phyloP scores from a whole-genome alignment of 2,888 invertebrate species.

The Leptinotarsa rubiginosa region DNA sequence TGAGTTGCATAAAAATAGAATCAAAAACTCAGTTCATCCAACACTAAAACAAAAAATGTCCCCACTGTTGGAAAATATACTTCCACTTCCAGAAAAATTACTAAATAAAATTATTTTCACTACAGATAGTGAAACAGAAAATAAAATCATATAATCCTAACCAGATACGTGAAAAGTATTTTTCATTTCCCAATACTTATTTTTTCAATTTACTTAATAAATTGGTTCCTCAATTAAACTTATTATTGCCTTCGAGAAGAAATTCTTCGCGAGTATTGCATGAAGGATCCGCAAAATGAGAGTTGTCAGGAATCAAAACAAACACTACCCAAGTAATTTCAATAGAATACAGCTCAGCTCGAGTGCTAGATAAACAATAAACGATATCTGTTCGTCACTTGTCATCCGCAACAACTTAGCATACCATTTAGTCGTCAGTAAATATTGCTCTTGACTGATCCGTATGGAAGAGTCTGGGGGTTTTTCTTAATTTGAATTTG shows the following conservation, averaged over 20 bases:
- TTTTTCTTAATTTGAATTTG: slow-evolving; percentile 41
- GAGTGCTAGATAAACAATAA: slow-evolving; percentile 51
- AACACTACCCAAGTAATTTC: slow-evolving; percentile 32
- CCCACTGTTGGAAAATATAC: no score
- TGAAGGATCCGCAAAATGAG: neutral
- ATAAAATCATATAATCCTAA: no score
- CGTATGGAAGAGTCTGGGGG: slow-evolving; percentile 29
- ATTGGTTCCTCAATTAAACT: no score
- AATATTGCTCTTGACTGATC: slow-evolving; percentile 42
- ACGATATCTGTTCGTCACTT: slow-evolving; percentile 49
- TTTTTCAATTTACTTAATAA: no score
- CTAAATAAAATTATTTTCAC: no score
- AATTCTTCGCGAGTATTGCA: neutral
- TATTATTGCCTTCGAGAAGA: neutral
- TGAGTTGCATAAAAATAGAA: no score
- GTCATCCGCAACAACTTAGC: slow-evolving; percentile 52
- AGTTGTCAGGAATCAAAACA: slow-evolving; percentile 11
- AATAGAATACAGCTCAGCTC: slow-evolving; percentile 29
- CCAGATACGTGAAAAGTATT: no score
- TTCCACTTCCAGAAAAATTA: no score
- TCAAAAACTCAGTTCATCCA: no score
- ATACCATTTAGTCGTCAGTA: slow-evolving; percentile 46
- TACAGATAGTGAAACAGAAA: no score
- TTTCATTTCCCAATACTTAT: no score
- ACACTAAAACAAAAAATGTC: no score